Conservation (phyloP, 2,113 vertebrate species). For the Cynoglossus semilaevis region DNA sequence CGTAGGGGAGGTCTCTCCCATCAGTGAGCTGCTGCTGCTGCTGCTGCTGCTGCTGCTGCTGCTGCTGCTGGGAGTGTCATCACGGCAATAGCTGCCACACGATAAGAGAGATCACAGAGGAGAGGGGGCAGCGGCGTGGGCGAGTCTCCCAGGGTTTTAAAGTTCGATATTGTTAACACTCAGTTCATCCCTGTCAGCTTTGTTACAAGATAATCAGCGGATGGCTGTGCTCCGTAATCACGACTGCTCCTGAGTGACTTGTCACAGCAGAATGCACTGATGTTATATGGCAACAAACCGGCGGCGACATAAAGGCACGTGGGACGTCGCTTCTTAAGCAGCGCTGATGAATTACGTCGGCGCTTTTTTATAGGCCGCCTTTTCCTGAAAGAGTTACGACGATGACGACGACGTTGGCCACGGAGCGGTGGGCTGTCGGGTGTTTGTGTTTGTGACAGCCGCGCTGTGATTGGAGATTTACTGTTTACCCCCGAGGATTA, state of each 20-base stretch:
- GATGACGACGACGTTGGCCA: conserved; percentile 7
- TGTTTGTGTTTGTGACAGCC: conserved; percentile 16
- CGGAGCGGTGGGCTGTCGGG: conserved; percentile 19
- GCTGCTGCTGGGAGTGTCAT: conserved; percentile 12
- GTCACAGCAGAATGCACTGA: conserved; percentile 1
- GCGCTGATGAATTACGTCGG: conserved; percentile 16
- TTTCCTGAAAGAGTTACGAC: conserved; percentile 10
- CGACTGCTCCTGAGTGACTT: not conserved
- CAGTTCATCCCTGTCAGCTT: conserved; percentile 5
- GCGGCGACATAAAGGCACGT: not conserved
- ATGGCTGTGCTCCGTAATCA: conserved; percentile 4
- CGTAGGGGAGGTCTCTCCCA: conserved; percentile 23
- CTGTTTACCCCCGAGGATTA: conserved; percentile 51
- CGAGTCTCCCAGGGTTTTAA: conserved; percentile 9
- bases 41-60: too few relatives aligned
- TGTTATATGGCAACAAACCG: not conserved
- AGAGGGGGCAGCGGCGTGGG: conserved; percentile 6
- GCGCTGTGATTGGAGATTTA: conserved; percentile 34
- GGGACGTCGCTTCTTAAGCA: not conserved
- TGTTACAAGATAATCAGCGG: not conserved
- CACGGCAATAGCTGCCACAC: conserved; percentile 14
- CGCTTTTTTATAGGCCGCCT: conserved; percentile 17
- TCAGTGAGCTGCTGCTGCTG: conserved; percentile 16
- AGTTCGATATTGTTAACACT: conserved; percentile 11
- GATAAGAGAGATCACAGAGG: conserved; percentile 30